A percentile compares a stretch with the other conserved stretches of the same genome.
Evolutionary conservation across 92 coral and sea anemone genomes (phyloP).

Genomic region (Phenganax subtilis): DNA sequence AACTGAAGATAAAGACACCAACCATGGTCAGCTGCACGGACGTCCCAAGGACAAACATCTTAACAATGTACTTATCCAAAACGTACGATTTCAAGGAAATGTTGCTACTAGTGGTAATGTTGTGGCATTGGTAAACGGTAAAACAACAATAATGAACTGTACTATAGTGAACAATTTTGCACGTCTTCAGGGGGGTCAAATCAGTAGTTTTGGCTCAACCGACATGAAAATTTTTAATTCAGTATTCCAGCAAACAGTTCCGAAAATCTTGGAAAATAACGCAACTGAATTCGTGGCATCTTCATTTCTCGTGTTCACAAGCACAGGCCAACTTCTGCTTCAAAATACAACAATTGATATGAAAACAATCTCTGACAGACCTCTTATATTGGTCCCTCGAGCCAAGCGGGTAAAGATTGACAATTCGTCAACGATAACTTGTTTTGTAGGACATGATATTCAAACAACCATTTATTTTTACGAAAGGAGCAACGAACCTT

Average conservation of each 20-base stretch:
- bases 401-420: background rate
- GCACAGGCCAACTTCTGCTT: background rate
- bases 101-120: slow-evolving; percentile 59
- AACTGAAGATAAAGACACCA: slow-evolving; percentile 14
- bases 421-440: slow-evolving; percentile 27
- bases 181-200: slow-evolving; percentile 25
- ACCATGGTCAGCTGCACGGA: slow-evolving; percentile 8
- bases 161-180: slow-evolving; percentile 61
- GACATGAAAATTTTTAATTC: slow-evolving; percentile 16
- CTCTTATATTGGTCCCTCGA: slow-evolving; percentile 32
- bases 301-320: too few species aligned
- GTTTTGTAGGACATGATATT: slow-evolving; percentile 36
- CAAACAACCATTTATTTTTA: slow-evolving; percentile 21
- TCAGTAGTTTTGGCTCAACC: slow-evolving; percentile 7
- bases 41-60: slow-evolving; percentile 36
- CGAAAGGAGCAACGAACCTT: background rate
- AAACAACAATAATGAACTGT: slow-evolving; percentile 47
- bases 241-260: slow-evolving; percentile 31
- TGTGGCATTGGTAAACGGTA: slow-evolving; percentile 47
- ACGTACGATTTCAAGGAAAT: slow-evolving; percentile 53
- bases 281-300: background rate
- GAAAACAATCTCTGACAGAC: background rate
- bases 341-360: slow-evolving; percentile 38
- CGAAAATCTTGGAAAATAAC: background rate
- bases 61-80: slow-evolving; percentile 35